Evolutionary conservation across 2,888 invertebrate species (phyloP).

Genomic region (Bedellia somnulentella): DNA sequence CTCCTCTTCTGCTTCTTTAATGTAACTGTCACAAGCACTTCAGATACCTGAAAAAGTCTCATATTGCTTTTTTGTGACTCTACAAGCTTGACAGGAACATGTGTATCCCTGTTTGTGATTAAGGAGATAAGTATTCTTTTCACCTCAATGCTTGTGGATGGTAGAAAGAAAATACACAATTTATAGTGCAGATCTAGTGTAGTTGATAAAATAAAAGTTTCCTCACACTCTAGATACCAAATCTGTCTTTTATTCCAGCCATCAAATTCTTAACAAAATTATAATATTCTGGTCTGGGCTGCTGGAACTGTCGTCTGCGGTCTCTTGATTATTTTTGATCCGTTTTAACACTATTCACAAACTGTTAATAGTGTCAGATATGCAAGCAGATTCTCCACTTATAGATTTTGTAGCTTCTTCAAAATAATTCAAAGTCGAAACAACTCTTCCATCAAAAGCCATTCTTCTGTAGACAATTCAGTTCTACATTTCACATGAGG

Average conservation of each 20-base stretch:
- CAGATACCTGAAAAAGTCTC: slow-evolving; percentile 7
- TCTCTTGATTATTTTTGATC: slow-evolving; percentile 2
- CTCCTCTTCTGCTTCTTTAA: slow-evolving; percentile 6
- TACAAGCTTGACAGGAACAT: slow-evolving; percentile 1
- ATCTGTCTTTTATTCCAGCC: slow-evolving; percentile 10
- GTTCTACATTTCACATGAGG: slow-evolving; percentile 10
- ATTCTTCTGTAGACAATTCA: slow-evolving; percentile 11
- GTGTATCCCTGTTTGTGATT: slow-evolving; percentile 6
- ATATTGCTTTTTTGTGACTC: slow-evolving; percentile 2
- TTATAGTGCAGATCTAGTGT: slow-evolving; percentile 11
- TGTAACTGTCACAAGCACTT: slow-evolving; percentile 7
- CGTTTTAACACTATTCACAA: slow-evolving; percentile 9
- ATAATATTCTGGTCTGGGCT: slow-evolving; percentile 7
- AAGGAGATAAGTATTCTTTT: slow-evolving; percentile 6
- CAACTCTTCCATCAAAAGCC: slow-evolving; percentile 10
- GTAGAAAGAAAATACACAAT: slow-evolving; percentile 7
- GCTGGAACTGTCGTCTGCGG: slow-evolving; percentile 4
- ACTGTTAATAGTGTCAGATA: slow-evolving; percentile 12
- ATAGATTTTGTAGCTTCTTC: slow-evolving; percentile 12
- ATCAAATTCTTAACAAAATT: slow-evolving; percentile 7
- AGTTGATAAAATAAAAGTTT: slow-evolving; percentile 12
- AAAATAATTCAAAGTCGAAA: slow-evolving; percentile 10
- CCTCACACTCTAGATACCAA: slow-evolving; percentile 12
- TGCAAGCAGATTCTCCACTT: slow-evolving; percentile 10
- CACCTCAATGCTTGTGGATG: slow-evolving; percentile 7